Base-by-base conservation (phyloP, 2,113 vertebrate species). In the Gallinago media region DNA sequence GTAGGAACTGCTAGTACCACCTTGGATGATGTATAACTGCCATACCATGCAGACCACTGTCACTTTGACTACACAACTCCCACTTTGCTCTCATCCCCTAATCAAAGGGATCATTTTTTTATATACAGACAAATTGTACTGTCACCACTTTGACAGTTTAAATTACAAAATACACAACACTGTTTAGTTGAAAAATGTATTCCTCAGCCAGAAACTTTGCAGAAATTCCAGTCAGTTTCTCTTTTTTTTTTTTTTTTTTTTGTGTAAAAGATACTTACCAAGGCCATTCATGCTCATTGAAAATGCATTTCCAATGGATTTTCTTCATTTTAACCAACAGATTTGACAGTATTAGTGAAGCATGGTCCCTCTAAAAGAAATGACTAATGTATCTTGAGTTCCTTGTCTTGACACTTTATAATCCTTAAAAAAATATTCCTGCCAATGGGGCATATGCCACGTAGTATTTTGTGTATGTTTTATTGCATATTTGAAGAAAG, bases 261-360 rank as follows among this genome's bases (percentile, higher is more conserved):
- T 61, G 34, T 49, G 3, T 50, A 31, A 42, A 88, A 93, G 72
- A 34, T 91, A 44, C 36, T 88, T 95, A 40, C 38, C 49, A 65
- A 89, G 49, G 42, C 54, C 42, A 42, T 34, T 73, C 63, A 42
- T 91, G 82, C 36, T 93, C 87, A 82, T 61, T 92, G 88, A 89
- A 97, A 90, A 91, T 89, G 59, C 66, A 49, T 95, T 96, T 94
- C 52, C 63, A 81, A 54, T 91, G 72, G 40, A 32, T 89, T 88
- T 82, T 93, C 40, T 94, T 88, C n/a, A 85, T 96, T 58, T 86
- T 94, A 73, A 68, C 72, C 61, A 90, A 62, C 40, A 77, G 56
- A 36, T 52, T 68, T 93, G 92, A 76, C 46, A 61, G 47, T 79
- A 58, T 77, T 86, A 65, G 59, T 92, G 79, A 76, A 71, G 32